phyloP scores from a whole-genome alignment of 1,140 invertebrate genomes.

The Tetraneura akinire region DNA sequence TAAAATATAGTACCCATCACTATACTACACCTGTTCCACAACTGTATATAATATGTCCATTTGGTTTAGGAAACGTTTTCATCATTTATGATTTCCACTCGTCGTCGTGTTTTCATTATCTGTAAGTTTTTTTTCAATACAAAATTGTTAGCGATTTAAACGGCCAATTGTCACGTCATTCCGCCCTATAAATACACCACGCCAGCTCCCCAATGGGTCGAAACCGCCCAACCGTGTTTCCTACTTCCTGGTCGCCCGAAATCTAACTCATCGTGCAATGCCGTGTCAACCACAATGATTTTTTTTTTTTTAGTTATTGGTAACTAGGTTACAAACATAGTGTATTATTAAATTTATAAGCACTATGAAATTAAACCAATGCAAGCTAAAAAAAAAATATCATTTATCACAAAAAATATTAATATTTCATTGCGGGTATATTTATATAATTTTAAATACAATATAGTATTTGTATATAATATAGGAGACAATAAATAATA shows the following conservation, averaged over 20 bases:
- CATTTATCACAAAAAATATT: no score
- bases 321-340: conserved; percentile 37
- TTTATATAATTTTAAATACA: no score
- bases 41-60: background rate
- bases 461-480: no score
- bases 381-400: background rate
- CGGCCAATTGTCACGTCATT: conserved; percentile 46
- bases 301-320: conserved; percentile 11
- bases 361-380: no score
- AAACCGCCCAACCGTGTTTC: conserved; percentile 40
- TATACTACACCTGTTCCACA: background rate
- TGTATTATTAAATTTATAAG: conserved; percentile 17
- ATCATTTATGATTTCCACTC: conserved; percentile 31
- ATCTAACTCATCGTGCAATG: conserved; percentile 33
- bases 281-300: conserved; percentile 39
- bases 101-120: background rate
- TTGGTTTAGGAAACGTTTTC: conserved; percentile 23
- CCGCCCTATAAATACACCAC: conserved; percentile 5
- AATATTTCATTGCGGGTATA: no score
- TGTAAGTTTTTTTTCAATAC: background rate
- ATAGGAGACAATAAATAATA: no score
- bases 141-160: conserved; percentile 30
- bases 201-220: conserved; percentile 3
- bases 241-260: conserved; percentile 39
- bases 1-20: background rate